These are phyloP conservation scores for Zygogramma bicolorata DNA, from an alignment of 2,888 invertebrate genomes.

Conservation along the genomic window DNA sequence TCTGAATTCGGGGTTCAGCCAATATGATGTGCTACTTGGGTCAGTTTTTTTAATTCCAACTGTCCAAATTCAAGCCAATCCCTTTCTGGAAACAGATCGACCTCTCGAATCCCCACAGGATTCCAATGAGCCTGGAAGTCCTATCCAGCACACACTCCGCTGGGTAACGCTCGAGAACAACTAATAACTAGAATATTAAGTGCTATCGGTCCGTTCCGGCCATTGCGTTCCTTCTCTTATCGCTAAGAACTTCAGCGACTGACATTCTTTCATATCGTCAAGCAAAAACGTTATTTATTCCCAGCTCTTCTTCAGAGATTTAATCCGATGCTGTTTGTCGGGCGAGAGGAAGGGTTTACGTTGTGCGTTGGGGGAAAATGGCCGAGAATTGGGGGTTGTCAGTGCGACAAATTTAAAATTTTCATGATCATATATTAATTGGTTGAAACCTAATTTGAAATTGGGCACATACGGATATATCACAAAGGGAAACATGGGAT, in stretches of 20 bases:
- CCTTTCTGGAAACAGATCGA: not conserved
- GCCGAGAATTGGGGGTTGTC: too few relatives aligned
- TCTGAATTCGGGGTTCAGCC: too few relatives aligned
- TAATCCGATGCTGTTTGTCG: not conserved
- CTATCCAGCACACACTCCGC: constrained; percentile 20
- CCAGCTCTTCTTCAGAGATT: not conserved
- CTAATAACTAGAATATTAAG: constrained; percentile 60
- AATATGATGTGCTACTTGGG: too few relatives aligned
- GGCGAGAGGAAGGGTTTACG: not conserved
- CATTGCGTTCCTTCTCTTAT: constrained; percentile 56
- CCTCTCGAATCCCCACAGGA: not conserved
- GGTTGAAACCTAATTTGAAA: too few relatives aligned
- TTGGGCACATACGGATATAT: too few relatives aligned
- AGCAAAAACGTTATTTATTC: constrained; percentile 23
- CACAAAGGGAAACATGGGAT: too few relatives aligned
- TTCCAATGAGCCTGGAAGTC: constrained; percentile 6
- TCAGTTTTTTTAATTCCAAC: too few relatives aligned
- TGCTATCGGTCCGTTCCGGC: constrained; percentile 61
- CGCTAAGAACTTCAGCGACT: constrained; percentile 52
- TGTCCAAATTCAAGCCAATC: too few relatives aligned
- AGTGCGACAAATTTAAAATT: too few relatives aligned
- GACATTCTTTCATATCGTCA: constrained; percentile 48
- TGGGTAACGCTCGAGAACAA: constrained; percentile 44
- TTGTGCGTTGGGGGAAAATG: too few relatives aligned
- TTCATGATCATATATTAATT: too few relatives aligned